Evolutionary conservation across 2,888 invertebrate genomes (phyloP).

Genomic region (Salpingus planirostris): DNA sequence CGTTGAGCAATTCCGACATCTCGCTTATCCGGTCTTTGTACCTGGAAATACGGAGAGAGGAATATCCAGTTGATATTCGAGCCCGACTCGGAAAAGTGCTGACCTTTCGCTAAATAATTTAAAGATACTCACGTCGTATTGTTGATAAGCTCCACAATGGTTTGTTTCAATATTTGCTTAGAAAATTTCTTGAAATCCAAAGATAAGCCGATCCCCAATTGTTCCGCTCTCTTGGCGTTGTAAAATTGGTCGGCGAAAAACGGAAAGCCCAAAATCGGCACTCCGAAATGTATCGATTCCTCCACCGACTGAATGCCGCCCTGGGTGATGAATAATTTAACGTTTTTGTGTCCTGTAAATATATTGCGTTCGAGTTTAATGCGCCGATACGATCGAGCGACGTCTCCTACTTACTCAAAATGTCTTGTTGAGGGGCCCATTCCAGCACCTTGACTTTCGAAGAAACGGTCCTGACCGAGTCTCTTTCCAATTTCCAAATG

Average conservation of each 20-base stretch:
- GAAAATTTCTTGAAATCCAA: slow-evolving; percentile 21
- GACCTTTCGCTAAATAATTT: too few relatives aligned
- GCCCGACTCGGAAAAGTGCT: too few relatives aligned
- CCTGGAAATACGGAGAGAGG: too few relatives aligned
- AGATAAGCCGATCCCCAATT: slow-evolving; percentile 19
- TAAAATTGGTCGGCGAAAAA: slow-evolving; percentile 25
- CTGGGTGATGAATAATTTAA: slow-evolving; percentile 27
- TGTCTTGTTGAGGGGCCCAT: slow-evolving; percentile 12
- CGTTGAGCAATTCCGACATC: slow-evolving; percentile 19
- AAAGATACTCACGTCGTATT: too few relatives aligned
- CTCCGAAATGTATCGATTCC: slow-evolving; percentile 22
- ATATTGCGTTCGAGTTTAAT: background rate
- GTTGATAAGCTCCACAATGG: slow-evolving; percentile 21
- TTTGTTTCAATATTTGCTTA: slow-evolving; percentile 20
- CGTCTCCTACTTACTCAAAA: slow-evolving; percentile 35
- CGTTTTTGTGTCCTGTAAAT: slow-evolving; percentile 22
- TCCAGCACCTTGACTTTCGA: slow-evolving; percentile 7
- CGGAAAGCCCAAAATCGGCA: slow-evolving; percentile 27
- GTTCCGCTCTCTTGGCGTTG: slow-evolving; percentile 21
- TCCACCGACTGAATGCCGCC: slow-evolving; percentile 27
- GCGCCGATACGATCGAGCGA: slow-evolving; percentile 37
- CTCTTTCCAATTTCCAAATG: slow-evolving; percentile 13
- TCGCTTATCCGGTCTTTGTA: slow-evolving; percentile 18
- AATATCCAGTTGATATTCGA: too few relatives aligned
- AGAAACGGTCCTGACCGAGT: slow-evolving; percentile 1